Percentiles rank a stretch among this genome's conserved stretches.
These are phyloP conservation scores for Ephialtes manifestator DNA, from an alignment of 2,888 invertebrate genomes.

Conservation along the genomic window DNA sequence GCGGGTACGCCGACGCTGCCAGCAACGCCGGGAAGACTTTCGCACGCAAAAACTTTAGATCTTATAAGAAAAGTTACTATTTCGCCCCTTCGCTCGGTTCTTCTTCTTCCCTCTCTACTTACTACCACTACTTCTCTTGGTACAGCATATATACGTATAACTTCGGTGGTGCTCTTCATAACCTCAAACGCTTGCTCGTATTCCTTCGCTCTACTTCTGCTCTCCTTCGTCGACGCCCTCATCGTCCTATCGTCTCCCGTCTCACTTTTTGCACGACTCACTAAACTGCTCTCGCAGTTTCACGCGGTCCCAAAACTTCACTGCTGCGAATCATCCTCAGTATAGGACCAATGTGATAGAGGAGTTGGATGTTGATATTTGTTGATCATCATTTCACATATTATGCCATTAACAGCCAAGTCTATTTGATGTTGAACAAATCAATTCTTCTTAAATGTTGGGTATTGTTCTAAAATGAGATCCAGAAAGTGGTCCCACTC, in stretches of 20 bases:
- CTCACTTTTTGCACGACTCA: slow-evolving; percentile 45
- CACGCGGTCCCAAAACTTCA: neutral
- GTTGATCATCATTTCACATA: neutral
- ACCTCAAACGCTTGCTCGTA: slow-evolving; percentile 36
- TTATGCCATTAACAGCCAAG: neutral
- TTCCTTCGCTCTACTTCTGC: slow-evolving; percentile 47
- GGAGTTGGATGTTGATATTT: neutral
- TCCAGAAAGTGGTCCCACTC: too few species aligned
- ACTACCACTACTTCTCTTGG: slow-evolving; percentile 35
- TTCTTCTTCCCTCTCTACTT: slow-evolving; percentile 69
- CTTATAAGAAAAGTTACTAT: slow-evolving; percentile 84
- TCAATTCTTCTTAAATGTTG: neutral
- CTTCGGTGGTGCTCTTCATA: slow-evolving; percentile 30
- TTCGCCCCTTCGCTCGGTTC: slow-evolving; percentile 75
- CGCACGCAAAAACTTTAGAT: slow-evolving; percentile 83
- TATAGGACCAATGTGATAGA: neutral
- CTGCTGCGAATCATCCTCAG: slow-evolving; percentile 1
- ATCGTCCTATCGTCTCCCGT: neutral
- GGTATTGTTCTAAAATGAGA: too few species aligned
- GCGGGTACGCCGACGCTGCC: slow-evolving; percentile 69
- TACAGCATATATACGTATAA: slow-evolving; percentile 23
- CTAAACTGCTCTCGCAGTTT: slow-evolving; percentile 8
- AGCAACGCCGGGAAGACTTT: slow-evolving; percentile 74
- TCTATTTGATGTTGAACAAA: neutral
- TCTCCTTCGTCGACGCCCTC: slow-evolving; percentile 41